Percentiles rank a stretch among this genome's conserved stretches.
phyloP scores from a whole-genome alignment of 2,888 invertebrate species.

The Julus scanicus region DNA sequence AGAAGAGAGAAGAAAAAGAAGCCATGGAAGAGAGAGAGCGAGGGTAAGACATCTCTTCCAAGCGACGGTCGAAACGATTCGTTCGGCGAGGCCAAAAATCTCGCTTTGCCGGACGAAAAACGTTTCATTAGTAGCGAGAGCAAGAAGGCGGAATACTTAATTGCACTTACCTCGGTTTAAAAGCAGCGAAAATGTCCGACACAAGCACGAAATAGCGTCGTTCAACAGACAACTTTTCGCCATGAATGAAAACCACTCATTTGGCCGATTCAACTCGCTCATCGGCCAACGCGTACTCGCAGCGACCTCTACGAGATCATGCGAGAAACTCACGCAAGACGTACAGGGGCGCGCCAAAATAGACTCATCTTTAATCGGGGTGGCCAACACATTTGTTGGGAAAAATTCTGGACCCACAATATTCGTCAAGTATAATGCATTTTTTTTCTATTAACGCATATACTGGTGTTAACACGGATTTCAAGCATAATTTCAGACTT shows the following conservation, averaged over 20 bases:
- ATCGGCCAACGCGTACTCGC: background rate
- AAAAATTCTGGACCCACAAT: no score
- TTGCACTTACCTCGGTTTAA: background rate
- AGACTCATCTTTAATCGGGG: no score
- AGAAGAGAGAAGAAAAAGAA: background rate
- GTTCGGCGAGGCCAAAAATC: background rate
- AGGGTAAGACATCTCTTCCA: background rate
- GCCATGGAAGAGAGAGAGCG: background rate
- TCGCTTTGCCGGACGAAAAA: background rate
- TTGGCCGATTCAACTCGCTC: background rate
- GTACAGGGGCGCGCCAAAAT: no score
- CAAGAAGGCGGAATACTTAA: background rate
- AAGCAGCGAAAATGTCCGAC: background rate
- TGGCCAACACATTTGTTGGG: no score
- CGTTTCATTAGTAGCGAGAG: background rate
- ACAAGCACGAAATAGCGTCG: background rate
- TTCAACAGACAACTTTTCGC: background rate
- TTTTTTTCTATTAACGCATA: no score
- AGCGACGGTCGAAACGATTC: background rate
- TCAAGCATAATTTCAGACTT: no score
- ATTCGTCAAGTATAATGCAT: no score
- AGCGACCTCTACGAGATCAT: background rate
- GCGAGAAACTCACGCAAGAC: background rate
- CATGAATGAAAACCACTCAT: slow-evolving; percentile 28
- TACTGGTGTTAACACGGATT: no score